Conservation (phyloP, 2,113 vertebrate species). For the Nerophis lumbriciformis region DNA sequence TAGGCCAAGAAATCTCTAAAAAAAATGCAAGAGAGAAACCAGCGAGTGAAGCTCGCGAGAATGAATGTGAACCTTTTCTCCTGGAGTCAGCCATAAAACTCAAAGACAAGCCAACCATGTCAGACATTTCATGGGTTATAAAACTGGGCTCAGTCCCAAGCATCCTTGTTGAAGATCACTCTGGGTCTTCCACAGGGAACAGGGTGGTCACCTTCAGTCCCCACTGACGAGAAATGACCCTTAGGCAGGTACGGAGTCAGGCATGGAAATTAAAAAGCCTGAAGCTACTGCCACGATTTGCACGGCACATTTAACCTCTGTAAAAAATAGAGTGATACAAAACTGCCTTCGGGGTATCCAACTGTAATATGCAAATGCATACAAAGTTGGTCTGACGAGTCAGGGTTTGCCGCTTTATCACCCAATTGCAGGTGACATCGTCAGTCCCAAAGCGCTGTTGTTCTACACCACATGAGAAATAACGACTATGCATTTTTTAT, state of each 20-base stretch:
- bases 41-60: background rate
- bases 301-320: constrained; percentile 3
- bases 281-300: constrained; percentile 17
- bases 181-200: constrained; percentile 22
- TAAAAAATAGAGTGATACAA: background rate
- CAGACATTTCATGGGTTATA: constrained; percentile 40
- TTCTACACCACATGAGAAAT: too few relatives aligned
- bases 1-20: too few relatives aligned
- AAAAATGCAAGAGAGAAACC: background rate
- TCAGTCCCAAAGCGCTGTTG: too few relatives aligned
- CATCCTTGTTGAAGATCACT: constrained; percentile 22
- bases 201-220: constrained; percentile 27
- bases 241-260: constrained; percentile 39
- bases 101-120: constrained; percentile 15
- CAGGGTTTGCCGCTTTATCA: too few relatives aligned
- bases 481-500: too few relatives aligned
- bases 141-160: constrained; percentile 23
- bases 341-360: background rate
- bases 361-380: too few relatives aligned
- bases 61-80: constrained; percentile 37
- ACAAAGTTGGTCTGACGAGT: too few relatives aligned
- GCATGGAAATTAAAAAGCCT: constrained; percentile 53
- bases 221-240: constrained; percentile 47
- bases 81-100: constrained; percentile 36
- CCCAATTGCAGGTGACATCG: too few relatives aligned